Evolutionary conservation across 2,797 vertebrate species (phyloP).

Genomic region (Lophotriccus pileatus): DNA sequence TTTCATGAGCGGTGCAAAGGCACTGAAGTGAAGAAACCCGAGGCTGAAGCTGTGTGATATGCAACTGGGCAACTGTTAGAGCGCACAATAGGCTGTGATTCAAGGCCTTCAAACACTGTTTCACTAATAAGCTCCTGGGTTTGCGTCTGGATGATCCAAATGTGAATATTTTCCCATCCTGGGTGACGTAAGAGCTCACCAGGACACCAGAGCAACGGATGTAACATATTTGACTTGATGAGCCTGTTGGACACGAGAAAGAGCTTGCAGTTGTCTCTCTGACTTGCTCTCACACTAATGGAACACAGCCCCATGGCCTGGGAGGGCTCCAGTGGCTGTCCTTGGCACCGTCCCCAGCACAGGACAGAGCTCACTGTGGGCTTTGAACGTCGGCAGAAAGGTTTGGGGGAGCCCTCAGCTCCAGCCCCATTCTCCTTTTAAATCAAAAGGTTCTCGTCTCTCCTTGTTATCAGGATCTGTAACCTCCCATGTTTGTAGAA

Average conservation of each 20-base stretch:
- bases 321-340: neutral
- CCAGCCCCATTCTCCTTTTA: neutral
- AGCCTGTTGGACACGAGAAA: constrained; percentile 7
- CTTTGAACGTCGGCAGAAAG: neutral
- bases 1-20: neutral
- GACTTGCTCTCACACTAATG: constrained; percentile 7
- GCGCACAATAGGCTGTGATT: neutral
- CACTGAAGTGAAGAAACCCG: neutral
- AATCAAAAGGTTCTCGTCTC: neutral
- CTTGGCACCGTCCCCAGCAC: neutral
- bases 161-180: constrained; percentile 38
- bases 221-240: constrained; percentile 28
- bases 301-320: neutral
- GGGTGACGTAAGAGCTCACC: constrained; percentile 46
- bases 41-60: neutral
- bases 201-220: constrained; percentile 43
- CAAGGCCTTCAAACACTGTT: neutral
- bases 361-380: neutral
- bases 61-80: neutral
- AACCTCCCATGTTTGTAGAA: neutral
- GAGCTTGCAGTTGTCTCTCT: neutral
- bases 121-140: neutral
- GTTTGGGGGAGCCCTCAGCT: neutral
- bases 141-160: constrained; percentile 52
- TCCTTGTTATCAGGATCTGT: neutral